phyloP scores from a whole-genome alignment of 37 sponge, comb jelly and placozoan genomes.

The Amphimedon queenslandica region DNA sequence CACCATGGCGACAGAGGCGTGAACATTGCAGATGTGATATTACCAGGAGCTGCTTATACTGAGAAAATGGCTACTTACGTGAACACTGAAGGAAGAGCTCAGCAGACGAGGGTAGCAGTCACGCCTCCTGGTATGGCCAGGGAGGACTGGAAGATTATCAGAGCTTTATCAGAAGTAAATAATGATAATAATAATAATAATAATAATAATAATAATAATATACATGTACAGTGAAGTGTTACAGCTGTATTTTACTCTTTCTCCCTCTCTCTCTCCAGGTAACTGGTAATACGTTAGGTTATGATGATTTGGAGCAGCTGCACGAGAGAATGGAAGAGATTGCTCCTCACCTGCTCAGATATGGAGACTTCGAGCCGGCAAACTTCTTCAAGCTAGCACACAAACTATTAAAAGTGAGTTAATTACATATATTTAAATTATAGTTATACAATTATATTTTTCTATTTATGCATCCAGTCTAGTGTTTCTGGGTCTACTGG shows the following conservation, averaged over 20 bases:
- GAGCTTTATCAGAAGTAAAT: conserved; percentile 85
- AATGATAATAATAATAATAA: background rate
- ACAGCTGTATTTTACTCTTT: background rate
- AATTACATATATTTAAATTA: background rate
- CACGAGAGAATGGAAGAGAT: conserved; percentile 68
- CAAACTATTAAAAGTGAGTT: conserved; percentile 47
- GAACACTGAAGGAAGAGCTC: conserved; percentile 96
- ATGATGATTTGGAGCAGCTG: conserved; percentile 69
- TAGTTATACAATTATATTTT: too few species aligned
- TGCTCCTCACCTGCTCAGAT: conserved; percentile 66
- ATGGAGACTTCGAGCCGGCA: conserved; percentile 64
- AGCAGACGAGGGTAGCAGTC: conserved; percentile 86
- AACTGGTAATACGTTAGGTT: conserved; percentile 59
- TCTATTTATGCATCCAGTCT: too few species aligned
- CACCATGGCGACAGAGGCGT: conserved; percentile 97
- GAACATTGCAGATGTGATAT: conserved; percentile 82
- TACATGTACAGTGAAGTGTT: conserved; percentile 4
- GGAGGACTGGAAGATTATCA: conserved; percentile 96
- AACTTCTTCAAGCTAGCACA: conserved; percentile 78
- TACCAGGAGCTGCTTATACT: conserved; percentile 97
- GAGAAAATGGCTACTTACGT: conserved; percentile 95
- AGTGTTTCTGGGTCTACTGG: background rate
- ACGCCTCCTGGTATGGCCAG: conserved; percentile 96
- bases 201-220: too few species aligned
- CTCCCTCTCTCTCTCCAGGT: conserved; percentile 43